Evolutionary conservation across 2,113 vertebrate genomes (phyloP).

Genomic region (Argyrosomus japonicus): DNA sequence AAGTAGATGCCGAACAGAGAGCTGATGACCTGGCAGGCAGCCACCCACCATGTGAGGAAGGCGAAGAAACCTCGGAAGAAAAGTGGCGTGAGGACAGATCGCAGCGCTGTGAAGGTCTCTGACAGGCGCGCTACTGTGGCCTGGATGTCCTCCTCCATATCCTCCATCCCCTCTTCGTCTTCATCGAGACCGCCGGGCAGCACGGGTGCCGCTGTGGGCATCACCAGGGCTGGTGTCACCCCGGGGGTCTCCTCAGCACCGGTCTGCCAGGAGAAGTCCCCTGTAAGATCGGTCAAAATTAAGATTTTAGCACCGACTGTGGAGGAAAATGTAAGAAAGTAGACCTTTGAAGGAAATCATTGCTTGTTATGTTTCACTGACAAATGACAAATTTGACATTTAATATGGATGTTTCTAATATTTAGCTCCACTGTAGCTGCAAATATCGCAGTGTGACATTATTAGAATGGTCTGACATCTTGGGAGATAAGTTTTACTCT

Average conservation of each 20-base stretch:
- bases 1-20: constrained; percentile 96
- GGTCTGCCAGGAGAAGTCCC: constrained; percentile 91
- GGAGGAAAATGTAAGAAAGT: neutral
- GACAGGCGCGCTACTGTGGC: constrained; percentile 86
- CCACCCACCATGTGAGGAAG: constrained; percentile 96
- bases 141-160: constrained; percentile 84
- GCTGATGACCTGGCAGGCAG: constrained; percentile 92
- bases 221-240: constrained; percentile 33
- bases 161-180: constrained; percentile 80
- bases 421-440: neutral
- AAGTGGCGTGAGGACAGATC: constrained; percentile 85
- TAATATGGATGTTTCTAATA: neutral
- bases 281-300: constrained; percentile 69
- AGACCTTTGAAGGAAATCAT: neutral
- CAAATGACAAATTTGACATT: neutral
- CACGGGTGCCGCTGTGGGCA: neutral
- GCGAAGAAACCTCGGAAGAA: constrained; percentile 91
- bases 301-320: neutral
- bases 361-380: neutral
- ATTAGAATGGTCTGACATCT: neutral
- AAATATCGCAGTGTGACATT: neutral
- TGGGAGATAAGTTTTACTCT: neutral
- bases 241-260: constrained; percentile 69
- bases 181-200: constrained; percentile 55
- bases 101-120: constrained; percentile 78